Base-by-base conservation (phyloP, 2,888 invertebrate species). In the Drosophila trichaetosa region DNA sequence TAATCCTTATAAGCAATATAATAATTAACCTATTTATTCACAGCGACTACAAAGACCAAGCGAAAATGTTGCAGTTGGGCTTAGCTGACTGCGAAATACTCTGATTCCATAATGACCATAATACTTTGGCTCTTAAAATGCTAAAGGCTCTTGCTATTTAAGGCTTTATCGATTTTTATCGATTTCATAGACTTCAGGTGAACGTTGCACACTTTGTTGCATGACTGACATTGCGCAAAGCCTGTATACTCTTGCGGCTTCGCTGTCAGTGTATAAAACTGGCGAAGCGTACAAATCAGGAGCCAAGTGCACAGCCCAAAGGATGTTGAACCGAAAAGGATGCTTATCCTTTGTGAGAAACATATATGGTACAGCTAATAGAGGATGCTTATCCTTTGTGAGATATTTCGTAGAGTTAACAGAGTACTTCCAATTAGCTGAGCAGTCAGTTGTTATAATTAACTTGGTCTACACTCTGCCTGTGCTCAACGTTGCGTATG, bases 401-500 rank as follows among this genome's bases (percentile, higher is more conserved):
- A 27, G 24, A 13, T 49, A 36, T 51, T 46, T 38, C 54, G 27
- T 8, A 16, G 16, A 24, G 24, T 61, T 42, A 49, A 49, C 49
- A 54, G 40, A 59, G 31, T 27, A 42, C 73, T 68, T 65, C 70
- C 83, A 85, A 85, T 85, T 85, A 85, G 87, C 76, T 76, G 85
- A 42, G 84, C 85, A 73, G 63, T 80, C 71, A 62, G 24, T 69
- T 67, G 85, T 70, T 54, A 70, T 87, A 85, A 85, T 85, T 84
- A 85, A 83, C 82, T 84, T 56, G 59, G 59, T 51, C 46, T 46
- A 58, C 59, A 67, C 58, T 79, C 29, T 66, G 62, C 53, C 21
- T 36, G 49, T 82, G 86, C 36, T 76, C 78, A 87, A 68, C 83
- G 83, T 83, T 63, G 88, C 86, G 88, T 82, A 86, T 84, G 84